phyloP scores from a whole-genome alignment of 2,888 invertebrate genomes.

The Torymus texanus region DNA sequence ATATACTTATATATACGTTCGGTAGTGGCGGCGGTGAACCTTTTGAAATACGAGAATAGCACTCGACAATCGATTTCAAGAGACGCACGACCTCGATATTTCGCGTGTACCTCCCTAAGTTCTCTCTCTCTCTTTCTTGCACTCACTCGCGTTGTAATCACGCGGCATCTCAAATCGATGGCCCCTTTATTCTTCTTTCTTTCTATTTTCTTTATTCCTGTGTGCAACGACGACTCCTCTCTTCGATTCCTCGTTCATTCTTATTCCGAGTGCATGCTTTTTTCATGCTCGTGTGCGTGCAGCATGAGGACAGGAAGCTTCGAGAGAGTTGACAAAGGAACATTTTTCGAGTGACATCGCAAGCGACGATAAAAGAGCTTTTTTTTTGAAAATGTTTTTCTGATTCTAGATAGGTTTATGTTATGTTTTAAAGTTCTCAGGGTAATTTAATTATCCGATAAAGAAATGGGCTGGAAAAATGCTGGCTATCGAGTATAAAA shows the following conservation, averaged over 20 bases:
- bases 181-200: slow-evolving; percentile 57
- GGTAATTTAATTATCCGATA: too few species aligned
- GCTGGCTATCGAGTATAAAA: too few species aligned
- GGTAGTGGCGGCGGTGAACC: neutral
- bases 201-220: slow-evolving; percentile 22
- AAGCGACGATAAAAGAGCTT: too few species aligned
- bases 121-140: slow-evolving; percentile 25
- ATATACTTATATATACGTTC: neutral
- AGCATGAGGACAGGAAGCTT: too few species aligned
- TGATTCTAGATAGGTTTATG: too few species aligned
- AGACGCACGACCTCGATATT: slow-evolving; percentile 50
- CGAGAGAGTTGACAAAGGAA: too few species aligned
- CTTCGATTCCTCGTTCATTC: slow-evolving; percentile 43
- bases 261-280: neutral
- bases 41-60: slow-evolving; percentile 32
- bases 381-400: too few species aligned
- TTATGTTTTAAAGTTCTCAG: too few species aligned
- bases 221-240: neutral
- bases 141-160: slow-evolving; percentile 54
- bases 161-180: slow-evolving; percentile 62
- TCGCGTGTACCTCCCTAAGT: slow-evolving; percentile 43
- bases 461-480: too few species aligned
- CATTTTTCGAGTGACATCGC: too few species aligned
- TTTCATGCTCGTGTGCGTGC: neutral
- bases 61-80: slow-evolving; percentile 55